Conservation (phyloP, 2,113 vertebrate species). For the Amphiprion percula region DNA sequence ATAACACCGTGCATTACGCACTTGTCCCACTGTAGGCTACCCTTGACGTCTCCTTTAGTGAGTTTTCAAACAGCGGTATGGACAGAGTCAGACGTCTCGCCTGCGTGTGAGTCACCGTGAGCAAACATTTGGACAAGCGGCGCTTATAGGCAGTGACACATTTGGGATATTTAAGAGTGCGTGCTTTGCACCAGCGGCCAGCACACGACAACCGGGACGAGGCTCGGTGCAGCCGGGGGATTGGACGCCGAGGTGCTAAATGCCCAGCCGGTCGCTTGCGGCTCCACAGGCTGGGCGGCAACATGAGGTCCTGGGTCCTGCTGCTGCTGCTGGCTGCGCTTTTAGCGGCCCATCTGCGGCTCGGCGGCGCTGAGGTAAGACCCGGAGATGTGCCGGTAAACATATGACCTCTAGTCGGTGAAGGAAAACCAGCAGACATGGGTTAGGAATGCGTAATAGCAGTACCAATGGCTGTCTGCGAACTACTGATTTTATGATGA, state of each 20-base stretch:
- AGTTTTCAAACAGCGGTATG: constrained; percentile 40
- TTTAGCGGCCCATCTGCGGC: constrained; percentile 72
- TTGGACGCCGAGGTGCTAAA: constrained; percentile 77
- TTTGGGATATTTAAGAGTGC: constrained; percentile 56
- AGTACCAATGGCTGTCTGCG: background rate
- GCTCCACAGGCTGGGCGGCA: constrained; percentile 82
- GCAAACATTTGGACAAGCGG: constrained; percentile 58
- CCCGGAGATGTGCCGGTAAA: background rate
- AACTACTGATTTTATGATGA: background rate
- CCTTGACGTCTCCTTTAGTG: constrained; percentile 36
- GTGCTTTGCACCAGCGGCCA: constrained; percentile 32
- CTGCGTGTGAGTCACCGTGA: constrained; percentile 70
- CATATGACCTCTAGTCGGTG: constrained; percentile 26
- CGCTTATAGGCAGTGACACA: constrained; percentile 52
- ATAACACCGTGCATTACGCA: constrained; percentile 39
- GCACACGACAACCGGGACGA: constrained; percentile 48
- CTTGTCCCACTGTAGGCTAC: constrained; percentile 36
- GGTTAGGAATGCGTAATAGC: background rate
- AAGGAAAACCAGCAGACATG: background rate
- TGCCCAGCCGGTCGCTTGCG: constrained; percentile 80
- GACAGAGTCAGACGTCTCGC: constrained; percentile 66
- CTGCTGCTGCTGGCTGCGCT: constrained; percentile 80
- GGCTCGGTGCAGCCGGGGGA: constrained; percentile 60
- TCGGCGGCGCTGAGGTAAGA: constrained; percentile 83
- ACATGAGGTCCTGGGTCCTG: constrained; percentile 84